Percentiles rank a stretch among this genome's conserved stretches.
These are phyloP conservation scores for Tachyglossus aculeatus DNA, from an alignment of 2,797 vertebrate species.

Conservation along the genomic window DNA sequence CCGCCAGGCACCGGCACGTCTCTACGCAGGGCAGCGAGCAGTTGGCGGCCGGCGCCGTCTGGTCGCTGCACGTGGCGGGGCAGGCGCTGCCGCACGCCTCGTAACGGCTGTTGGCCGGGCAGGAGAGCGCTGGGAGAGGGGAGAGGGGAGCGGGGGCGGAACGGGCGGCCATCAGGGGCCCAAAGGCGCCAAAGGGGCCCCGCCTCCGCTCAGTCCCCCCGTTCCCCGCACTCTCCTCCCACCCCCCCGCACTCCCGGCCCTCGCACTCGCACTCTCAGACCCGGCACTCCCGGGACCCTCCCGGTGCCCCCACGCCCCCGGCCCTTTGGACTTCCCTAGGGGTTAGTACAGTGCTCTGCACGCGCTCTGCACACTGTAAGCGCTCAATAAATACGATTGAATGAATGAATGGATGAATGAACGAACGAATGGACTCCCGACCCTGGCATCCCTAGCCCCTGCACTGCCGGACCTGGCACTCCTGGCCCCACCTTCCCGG, in stretches of 20 bases:
- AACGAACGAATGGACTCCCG: too few relatives aligned
- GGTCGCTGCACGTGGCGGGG: conserved; percentile 74
- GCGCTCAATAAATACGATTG: too few relatives aligned
- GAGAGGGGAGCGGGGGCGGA: rapidly evolving
- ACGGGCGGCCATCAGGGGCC: rapidly evolving
- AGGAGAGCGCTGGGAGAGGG: conserved; percentile 74
- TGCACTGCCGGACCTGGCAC: background rate
- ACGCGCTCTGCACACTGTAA: too few relatives aligned
- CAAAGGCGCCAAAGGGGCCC: background rate
- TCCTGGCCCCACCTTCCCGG: too few relatives aligned
- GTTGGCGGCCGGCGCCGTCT: conserved; percentile 56
- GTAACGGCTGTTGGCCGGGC: conserved; percentile 82
- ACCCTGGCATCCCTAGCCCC: too few relatives aligned
- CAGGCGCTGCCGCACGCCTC: conserved; percentile 77
- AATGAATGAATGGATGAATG: too few relatives aligned
- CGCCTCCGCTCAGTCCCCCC: too few relatives aligned
- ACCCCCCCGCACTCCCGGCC: too few relatives aligned
- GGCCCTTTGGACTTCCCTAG: too few relatives aligned
- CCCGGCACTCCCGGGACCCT: background rate
- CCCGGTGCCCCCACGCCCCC: too few relatives aligned
- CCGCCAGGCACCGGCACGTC: conserved; percentile 77
- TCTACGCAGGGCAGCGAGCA: conserved; percentile 76
- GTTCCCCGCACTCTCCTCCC: background rate
- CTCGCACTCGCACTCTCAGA: background rate
- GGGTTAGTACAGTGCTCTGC: too few relatives aligned